Conservation (phyloP, 1,140 invertebrate genomes). For the Portunus trituberculatus region DNA sequence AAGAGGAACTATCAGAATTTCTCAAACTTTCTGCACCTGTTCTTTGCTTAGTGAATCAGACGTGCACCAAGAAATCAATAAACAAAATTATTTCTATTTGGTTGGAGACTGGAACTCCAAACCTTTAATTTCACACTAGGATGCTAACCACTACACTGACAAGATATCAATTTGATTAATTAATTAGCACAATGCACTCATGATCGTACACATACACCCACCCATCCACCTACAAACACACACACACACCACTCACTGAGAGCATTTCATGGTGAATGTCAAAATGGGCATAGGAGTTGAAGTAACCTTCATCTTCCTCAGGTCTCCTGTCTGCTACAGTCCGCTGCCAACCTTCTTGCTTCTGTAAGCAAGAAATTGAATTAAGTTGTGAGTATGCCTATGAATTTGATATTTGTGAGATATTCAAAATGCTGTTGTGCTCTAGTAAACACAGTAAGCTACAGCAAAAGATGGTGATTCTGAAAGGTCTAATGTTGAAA, state of each 20-base stretch:
- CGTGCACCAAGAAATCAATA: too few relatives aligned
- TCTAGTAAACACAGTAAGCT: background rate
- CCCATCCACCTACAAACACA: conserved; percentile 51
- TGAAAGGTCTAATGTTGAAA: background rate
- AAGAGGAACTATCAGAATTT: too few relatives aligned
- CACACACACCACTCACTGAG: conserved; percentile 82
- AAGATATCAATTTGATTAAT: background rate
- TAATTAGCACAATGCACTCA: background rate
- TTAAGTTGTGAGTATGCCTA: background rate
- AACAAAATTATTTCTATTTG: too few relatives aligned
- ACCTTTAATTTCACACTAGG: too few relatives aligned
- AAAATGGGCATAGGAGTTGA: conserved; percentile 98
- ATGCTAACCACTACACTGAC: background rate
- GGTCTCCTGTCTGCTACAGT: conserved; percentile 77
- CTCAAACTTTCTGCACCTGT: too few relatives aligned
- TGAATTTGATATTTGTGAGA: background rate
- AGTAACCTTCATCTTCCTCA: conserved; percentile 89
- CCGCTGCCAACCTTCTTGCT: conserved; percentile 44
- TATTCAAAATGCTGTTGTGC: background rate
- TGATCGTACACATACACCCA: background rate
- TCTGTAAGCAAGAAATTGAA: conserved; percentile 51
- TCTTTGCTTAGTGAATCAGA: too few relatives aligned
- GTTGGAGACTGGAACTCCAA: too few relatives aligned
- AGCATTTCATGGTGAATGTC: conserved; percentile 98
- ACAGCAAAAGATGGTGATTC: background rate